Percentiles rank a stretch among this genome's conserved stretches.
These are phyloP conservation scores for Poecilia gillii DNA, from an alignment of 2,797 vertebrate species.

Conservation along the genomic window DNA sequence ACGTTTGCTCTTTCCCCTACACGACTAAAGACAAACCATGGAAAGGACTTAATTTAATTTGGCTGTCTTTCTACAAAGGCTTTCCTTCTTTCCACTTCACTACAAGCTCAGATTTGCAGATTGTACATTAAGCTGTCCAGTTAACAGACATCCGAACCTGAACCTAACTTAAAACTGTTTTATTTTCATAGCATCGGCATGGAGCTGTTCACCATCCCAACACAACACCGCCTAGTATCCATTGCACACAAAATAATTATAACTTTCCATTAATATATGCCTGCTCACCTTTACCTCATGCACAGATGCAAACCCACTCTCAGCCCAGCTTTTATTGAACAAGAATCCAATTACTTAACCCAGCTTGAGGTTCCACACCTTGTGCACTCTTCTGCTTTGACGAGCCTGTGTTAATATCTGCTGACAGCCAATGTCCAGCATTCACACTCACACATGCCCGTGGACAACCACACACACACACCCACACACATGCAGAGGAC, in stretches of 20 bases:
- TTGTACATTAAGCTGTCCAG: neutral
- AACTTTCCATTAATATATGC: conserved; percentile 20
- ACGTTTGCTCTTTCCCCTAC: neutral
- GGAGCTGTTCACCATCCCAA: neutral
- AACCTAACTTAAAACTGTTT: neutral
- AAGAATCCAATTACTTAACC: conserved; percentile 98
- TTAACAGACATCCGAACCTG: neutral
- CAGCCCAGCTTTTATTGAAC: conserved; percentile 87
- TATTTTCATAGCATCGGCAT: neutral
- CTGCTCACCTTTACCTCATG: conserved; percentile 25
- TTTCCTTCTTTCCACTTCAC: neutral
- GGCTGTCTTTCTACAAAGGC: neutral
- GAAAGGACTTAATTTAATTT: neutral
- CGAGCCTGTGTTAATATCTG: conserved; percentile 90
- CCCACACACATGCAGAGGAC: conserved; percentile 25
- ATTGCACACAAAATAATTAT: conserved; percentile 34
- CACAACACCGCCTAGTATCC: neutral
- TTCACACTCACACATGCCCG: conserved; percentile 34
- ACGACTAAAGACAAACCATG: neutral
- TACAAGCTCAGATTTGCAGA: neutral
- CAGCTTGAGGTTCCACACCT: conserved; percentile 86
- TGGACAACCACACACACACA: conserved; percentile 18
- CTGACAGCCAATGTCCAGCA: conserved; percentile 82
- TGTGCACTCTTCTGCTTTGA: conserved; percentile 82
- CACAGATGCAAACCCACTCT: conserved; percentile 32